Conservation (phyloP, 1,140 invertebrate species). For the Leptinotarsa defecta region DNA sequence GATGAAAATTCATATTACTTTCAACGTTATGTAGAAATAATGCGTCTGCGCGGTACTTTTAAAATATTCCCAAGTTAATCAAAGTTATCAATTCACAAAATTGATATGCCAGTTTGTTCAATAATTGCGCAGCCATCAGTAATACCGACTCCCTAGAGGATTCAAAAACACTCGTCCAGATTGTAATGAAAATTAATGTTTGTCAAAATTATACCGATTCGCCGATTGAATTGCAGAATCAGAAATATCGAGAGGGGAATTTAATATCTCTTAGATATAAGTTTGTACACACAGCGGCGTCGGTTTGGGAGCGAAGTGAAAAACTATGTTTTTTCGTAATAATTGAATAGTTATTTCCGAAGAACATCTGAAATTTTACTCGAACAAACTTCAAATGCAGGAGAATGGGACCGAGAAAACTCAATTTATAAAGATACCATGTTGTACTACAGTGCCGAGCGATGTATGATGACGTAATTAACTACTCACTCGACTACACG, state of each 20-base stretch:
- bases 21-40: not conserved
- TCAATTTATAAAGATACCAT: too few relatives aligned
- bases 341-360: too few relatives aligned
- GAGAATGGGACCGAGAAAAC: too few relatives aligned
- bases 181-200: slow-evolving; percentile 52
- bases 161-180: slow-evolving; percentile 40
- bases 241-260: slow-evolving; percentile 25
- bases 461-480: too few relatives aligned
- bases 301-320: too few relatives aligned
- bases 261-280: slow-evolving; percentile 17
- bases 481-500: too few relatives aligned
- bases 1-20: too few relatives aligned
- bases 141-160: slow-evolving; percentile 36
- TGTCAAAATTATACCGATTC: slow-evolving; percentile 42
- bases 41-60: not conserved
- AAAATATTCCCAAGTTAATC: slow-evolving; percentile 36
- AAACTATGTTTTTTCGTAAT: too few relatives aligned
- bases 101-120: slow-evolving; percentile 52
- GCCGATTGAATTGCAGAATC: slow-evolving; percentile 24
- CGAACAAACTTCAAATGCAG: too few relatives aligned
- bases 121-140: slow-evolving; percentile 55
- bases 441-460: too few relatives aligned
- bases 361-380: too few relatives aligned
- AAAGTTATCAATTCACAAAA: slow-evolving; percentile 52
- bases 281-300: not conserved